Base-by-base conservation (phyloP, 2,888 invertebrate species). In the Tiliacea citrago region DNA sequence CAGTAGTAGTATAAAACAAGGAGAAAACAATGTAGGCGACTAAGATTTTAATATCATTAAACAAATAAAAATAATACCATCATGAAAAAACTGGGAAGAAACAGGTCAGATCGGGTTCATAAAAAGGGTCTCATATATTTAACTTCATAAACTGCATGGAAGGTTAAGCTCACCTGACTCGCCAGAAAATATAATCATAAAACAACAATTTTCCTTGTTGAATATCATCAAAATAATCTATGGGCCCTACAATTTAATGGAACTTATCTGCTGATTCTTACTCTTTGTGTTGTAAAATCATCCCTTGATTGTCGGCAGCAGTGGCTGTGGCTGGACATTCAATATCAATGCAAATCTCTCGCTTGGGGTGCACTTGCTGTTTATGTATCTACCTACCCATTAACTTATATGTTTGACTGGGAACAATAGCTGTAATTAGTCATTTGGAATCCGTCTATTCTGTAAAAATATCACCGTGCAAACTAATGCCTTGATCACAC, bases 261-360 rank as follows among this genome's bases (percentile, higher is more conserved):
- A 49, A 45, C 70, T 29, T 4, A 1, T 79, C 61, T 58, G 24
- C 0, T 13, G n/a, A 39, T 67, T 55, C n/a, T 53, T 92, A 89
- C 24, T 94, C 93, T 93, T 53, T 94, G 93, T 0, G 53, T 67
- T 91, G 92, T 94, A 94, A 95, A 94, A 93, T 92, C 94, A 95
- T 94, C 94, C 94, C 94, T 92, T 93, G 92, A 95, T 94, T 92
- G 93, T 92, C 91, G 90, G 86, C 90, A 85, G 86, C 75, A 85
- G 89, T 87, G 88, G 88, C 91, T 92, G 95, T 84, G 88, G 89
- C 91, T 92, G 95, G 96, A 95, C 96, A 95, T 95, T 93, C 95
- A 96, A 96, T 96, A 96, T 95, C 94, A 92, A 96, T 96, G 96
- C 95, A 94, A 96, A 96, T 96, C 91, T 92, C 92, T 92, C 90